Evolutionary conservation across 2,888 invertebrate genomes (phyloP), one percentile per base, ranked within the genome.

Genomic region (Diaphora mendica): DNA sequence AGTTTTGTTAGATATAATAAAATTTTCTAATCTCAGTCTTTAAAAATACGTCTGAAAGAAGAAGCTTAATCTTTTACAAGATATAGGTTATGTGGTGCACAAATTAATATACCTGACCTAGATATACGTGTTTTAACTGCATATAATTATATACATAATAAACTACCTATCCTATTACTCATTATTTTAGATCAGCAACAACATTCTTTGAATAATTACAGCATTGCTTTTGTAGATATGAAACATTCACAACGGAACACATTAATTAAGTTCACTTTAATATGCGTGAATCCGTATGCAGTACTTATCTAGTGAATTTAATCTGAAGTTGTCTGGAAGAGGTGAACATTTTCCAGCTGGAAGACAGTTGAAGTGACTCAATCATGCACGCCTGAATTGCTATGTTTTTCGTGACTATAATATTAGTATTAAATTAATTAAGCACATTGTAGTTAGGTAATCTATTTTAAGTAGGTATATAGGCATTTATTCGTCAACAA

Each of bases 231-330:
- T 59, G 26, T 30, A 62, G 30, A 62, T 62, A 62, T 15, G 30
- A 30, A 62, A 62, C 62, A 62, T 30, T 62, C 62, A 62, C 30
- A 62, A 30, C 62, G 62, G 59, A 62, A 62, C 62, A 62, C 62
- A 59, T 62, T 30, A 30, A 62, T 62, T 62, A 62, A 62, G 30
- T 30, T 30, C 7, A 62, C 15, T 62, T 62, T 3, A 17, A 17
- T 62, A 62, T 30, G 15, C 59, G 26, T 59, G 59, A 13, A 59
- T 62, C 30, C 26, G 17, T 30, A 30, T 30, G n/a, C 3, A 55
- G 55, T 15, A 62, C 62, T 62, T 62, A 62, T 62, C 59, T 62
- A 62, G 30, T 4, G 17, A 62, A 30, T 30, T 62, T 62, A 30
- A 62, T 62, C 62, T 62, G 8, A 62, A 62, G 17, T 30, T 30